These are phyloP conservation scores for Protophormia terraenovae DNA, from an alignment of 2,888 invertebrate species.

Conservation along the genomic window DNA sequence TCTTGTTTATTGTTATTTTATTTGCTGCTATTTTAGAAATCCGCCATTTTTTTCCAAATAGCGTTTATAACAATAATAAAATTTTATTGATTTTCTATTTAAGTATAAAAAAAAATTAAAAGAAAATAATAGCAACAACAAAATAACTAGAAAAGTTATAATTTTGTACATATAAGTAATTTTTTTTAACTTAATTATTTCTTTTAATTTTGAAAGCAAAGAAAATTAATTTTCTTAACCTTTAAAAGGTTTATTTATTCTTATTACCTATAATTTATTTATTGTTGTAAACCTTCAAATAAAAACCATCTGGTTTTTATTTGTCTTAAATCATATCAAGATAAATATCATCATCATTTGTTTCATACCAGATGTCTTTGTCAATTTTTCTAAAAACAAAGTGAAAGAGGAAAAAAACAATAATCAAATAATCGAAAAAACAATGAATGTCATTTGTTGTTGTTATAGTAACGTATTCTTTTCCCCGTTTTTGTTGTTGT, in stretches of 20 bases:
- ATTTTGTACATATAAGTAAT: too few relatives aligned
- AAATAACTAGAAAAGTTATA: neutral
- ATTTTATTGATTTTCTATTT: neutral
- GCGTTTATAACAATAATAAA: neutral
- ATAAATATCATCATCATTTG: too few relatives aligned
- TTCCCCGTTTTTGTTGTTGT: too few relatives aligned
- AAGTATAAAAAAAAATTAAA: neutral
- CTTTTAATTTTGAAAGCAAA: too few relatives aligned
- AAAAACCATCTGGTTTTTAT: too few relatives aligned
- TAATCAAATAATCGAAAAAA: neutral
- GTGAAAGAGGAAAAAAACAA: neutral
- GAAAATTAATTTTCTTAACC: too few relatives aligned
- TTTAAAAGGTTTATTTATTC: too few relatives aligned
- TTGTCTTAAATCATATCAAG: too few relatives aligned
- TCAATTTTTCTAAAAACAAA: neutral
- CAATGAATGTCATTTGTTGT: slow-evolving; percentile 6
- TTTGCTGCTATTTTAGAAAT: neutral
- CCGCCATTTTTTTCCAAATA: neutral
- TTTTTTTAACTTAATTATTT: too few relatives aligned
- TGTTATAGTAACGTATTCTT: neutral
- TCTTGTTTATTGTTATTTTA: neutral
- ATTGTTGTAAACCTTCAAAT: too few relatives aligned
- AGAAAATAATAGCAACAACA: neutral
- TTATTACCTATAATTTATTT: too few relatives aligned
- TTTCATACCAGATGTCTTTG: neutral